These are phyloP conservation scores for Ostrea denselamellosa DNA, from an alignment of 1,140 invertebrate species.

Conservation along the genomic window DNA sequence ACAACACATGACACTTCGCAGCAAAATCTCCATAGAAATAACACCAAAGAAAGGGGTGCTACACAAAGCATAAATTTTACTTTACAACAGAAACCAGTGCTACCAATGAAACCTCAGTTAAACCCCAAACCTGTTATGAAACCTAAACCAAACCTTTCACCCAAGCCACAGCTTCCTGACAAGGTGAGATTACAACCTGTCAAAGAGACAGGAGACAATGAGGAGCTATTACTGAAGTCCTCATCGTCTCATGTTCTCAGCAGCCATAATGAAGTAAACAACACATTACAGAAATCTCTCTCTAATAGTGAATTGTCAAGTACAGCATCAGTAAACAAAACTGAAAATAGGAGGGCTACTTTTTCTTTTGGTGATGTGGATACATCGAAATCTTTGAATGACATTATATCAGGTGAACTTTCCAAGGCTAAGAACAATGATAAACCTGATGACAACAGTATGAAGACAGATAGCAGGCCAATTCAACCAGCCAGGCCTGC, in stretches of 20 bases:
- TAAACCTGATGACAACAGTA: neutral
- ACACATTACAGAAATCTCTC: constrained; percentile 10
- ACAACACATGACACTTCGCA: neutral
- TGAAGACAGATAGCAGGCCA: neutral
- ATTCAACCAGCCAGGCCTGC: neutral
- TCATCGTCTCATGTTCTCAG: constrained; percentile 40
- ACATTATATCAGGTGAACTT: constrained; percentile 52
- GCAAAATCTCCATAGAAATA: neutral
- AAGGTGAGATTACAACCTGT: constrained; percentile 19
- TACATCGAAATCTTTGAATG: constrained; percentile 56
- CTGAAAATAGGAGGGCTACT: constrained; percentile 16
- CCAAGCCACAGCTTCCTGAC: constrained; percentile 51
- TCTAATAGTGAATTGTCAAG: constrained; percentile 6
- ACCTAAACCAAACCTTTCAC: constrained; percentile 60
- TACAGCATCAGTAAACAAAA: neutral
- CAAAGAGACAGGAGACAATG: neutral
- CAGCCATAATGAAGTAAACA: neutral
- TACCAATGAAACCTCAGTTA: constrained; percentile 59
- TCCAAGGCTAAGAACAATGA: constrained; percentile 52
- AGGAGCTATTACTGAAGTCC: neutral
- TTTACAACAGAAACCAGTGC: neutral
- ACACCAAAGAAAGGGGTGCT: neutral
- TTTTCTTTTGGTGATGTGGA: constrained; percentile 52
- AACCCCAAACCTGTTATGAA: constrained; percentile 68
- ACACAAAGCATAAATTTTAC: constrained; percentile 1